These are phyloP conservation scores for Mus spicilegus DNA, from an alignment of 2,113 vertebrate species.

Conservation along the genomic window DNA sequence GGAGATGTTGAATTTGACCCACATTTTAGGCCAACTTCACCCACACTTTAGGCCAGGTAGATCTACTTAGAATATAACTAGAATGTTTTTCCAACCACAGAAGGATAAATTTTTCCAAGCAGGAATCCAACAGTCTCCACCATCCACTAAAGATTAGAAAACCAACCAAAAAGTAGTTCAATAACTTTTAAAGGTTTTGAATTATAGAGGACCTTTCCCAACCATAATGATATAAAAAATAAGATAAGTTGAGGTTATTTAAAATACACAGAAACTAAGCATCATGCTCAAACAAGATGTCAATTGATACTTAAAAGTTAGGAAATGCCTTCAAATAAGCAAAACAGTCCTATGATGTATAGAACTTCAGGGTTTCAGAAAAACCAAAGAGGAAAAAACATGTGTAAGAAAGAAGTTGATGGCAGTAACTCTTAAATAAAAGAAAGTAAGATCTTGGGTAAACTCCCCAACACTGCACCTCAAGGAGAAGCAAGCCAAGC, in stretches of 20 bases:
- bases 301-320: background rate
- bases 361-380: background rate
- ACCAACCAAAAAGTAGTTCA: background rate
- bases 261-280: background rate
- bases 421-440: background rate
- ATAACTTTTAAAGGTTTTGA: background rate
- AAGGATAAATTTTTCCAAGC: background rate
- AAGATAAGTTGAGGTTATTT: background rate
- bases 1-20: background rate
- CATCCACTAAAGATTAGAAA: background rate
- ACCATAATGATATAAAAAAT: background rate
- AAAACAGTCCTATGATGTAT: background rate
- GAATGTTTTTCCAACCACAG: background rate
- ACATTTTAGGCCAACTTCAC: background rate
- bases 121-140: background rate
- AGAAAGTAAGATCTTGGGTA: background rate
- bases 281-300: background rate
- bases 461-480: background rate
- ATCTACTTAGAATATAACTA: background rate
- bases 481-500: background rate
- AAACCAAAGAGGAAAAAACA: background rate
- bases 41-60: background rate
- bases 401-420: background rate
- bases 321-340: background rate
- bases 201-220: background rate